A percentile compares a stretch with the other conserved stretches of the same genome.
Conservation (phyloP, 2,797 vertebrate species). For the Mycteria americana region DNA sequence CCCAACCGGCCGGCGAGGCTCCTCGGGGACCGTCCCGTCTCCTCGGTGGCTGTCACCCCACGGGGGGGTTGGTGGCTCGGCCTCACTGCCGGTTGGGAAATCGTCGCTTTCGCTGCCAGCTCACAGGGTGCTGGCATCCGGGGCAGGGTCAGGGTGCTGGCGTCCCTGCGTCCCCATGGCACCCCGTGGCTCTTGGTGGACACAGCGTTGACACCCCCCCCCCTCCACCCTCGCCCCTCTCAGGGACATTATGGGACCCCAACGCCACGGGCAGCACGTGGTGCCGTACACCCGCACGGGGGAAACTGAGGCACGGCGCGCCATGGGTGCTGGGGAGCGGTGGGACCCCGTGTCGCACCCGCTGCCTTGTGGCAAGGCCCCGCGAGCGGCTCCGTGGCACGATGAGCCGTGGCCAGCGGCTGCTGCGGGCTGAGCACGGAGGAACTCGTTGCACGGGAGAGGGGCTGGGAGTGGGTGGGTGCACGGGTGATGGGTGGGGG, state of each 20-base stretch:
- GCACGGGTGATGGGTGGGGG: too few species aligned
- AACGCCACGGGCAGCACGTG: neutral
- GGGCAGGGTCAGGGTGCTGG: neutral
- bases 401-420: neutral
- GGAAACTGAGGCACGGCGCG: neutral
- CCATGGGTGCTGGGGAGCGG: neutral
- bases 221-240: neutral
- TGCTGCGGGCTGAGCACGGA: neutral
- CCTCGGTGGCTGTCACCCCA: neutral
- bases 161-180: accelerated
- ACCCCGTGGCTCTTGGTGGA: neutral
- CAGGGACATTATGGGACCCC: neutral
- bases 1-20: accelerated
- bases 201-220: neutral
- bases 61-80: neutral
- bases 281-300: neutral
- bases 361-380: neutral
- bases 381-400: neutral
- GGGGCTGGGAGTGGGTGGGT: neutral
- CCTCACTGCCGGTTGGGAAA: neutral
- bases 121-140: neutral
- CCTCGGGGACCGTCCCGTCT: neutral
- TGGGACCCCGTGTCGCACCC: accelerated
- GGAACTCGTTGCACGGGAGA: neutral
- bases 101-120: neutral